These are phyloP conservation scores for Sarcophaga rosellei DNA, from an alignment of 2,888 invertebrate genomes.

Conservation along the genomic window DNA sequence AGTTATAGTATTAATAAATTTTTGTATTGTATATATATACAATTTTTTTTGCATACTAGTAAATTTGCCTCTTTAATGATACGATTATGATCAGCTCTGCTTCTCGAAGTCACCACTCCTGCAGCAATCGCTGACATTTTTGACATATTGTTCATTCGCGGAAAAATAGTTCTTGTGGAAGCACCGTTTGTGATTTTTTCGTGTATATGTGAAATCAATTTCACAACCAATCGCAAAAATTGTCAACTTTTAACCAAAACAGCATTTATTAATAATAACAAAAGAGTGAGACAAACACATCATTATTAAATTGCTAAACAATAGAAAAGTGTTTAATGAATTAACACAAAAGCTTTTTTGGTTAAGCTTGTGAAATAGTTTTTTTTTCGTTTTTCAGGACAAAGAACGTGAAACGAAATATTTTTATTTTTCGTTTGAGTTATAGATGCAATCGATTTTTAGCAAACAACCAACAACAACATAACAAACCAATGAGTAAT, in stretches of 20 bases:
- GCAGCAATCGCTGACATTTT: background rate
- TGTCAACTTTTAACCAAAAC: slow-evolving; percentile 34
- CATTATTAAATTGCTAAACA: slow-evolving; percentile 33
- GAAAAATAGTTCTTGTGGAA: slow-evolving; percentile 61
- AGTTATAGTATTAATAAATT: too few relatives aligned
- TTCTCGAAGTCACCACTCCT: too few relatives aligned
- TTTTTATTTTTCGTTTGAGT: slow-evolving; percentile 52
- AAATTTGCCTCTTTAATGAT: too few relatives aligned
- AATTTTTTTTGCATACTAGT: too few relatives aligned
- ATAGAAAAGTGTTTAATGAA: slow-evolving; percentile 46
- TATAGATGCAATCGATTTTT: slow-evolving; percentile 65
- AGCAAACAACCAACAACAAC: slow-evolving; percentile 36
- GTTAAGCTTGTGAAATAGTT: slow-evolving; percentile 59
- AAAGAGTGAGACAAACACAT: slow-evolving; percentile 48
- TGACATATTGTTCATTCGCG: slow-evolving; percentile 62
- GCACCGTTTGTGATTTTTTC: slow-evolving; percentile 52
- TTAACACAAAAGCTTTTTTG: slow-evolving; percentile 46
- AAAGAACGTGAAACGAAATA: slow-evolving; percentile 50
- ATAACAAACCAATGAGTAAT: slow-evolving; percentile 48
- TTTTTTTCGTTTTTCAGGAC: slow-evolving; percentile 20
- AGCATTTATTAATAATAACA: slow-evolving; percentile 20
- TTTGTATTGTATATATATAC: too few relatives aligned
- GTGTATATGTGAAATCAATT: slow-evolving; percentile 63
- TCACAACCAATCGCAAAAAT: slow-evolving; percentile 62
- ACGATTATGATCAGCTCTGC: too few relatives aligned